Conservation (phyloP, 2,888 invertebrate species). For the Linnaemya vulpina region DNA sequence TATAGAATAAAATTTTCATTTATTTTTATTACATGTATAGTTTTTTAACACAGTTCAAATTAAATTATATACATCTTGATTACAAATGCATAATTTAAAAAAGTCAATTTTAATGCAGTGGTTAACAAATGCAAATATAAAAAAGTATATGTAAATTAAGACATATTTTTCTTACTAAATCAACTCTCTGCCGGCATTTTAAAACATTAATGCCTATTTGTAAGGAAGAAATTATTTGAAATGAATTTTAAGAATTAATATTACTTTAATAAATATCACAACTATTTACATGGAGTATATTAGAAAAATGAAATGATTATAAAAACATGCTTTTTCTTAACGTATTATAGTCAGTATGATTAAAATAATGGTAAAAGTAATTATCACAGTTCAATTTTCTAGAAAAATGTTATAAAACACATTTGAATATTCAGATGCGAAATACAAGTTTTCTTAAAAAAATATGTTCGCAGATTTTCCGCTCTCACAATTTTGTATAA, state of each 20-base stretch:
- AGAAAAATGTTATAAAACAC: slow-evolving; percentile 9
- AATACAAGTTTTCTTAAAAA: slow-evolving; percentile 37
- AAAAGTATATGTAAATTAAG: slow-evolving; percentile 33
- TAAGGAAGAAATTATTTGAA: slow-evolving; percentile 34
- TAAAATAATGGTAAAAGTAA: slow-evolving; percentile 39
- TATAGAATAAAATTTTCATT: slow-evolving; percentile 42
- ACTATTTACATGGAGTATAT: slow-evolving; percentile 57
- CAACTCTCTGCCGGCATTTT: slow-evolving; percentile 34
- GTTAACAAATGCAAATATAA: slow-evolving; percentile 60
- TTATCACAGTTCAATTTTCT: slow-evolving; percentile 50
- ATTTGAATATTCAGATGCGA: slow-evolving; percentile 17
- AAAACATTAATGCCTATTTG: slow-evolving; percentile 44
- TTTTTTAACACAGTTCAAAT: slow-evolving; percentile 52
- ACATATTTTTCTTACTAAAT: slow-evolving; percentile 35
- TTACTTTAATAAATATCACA: slow-evolving; percentile 62
- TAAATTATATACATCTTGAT: slow-evolving; percentile 60
- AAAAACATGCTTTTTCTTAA: slow-evolving; percentile 65
- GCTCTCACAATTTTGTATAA: slow-evolving; percentile 29
- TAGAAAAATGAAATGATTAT: slow-evolving; percentile 55
- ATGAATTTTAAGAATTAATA: slow-evolving; percentile 29
- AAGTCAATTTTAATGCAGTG: slow-evolving; percentile 58
- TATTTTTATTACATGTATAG: slow-evolving; percentile 49
- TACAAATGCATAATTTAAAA: slow-evolving; percentile 45
- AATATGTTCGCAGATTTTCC: slow-evolving; percentile 5
- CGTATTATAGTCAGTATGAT: slow-evolving; percentile 48